Evolutionary conservation across 1,140 invertebrate species (phyloP).

Genomic region (Caenorhabditis tropicalis): DNA sequence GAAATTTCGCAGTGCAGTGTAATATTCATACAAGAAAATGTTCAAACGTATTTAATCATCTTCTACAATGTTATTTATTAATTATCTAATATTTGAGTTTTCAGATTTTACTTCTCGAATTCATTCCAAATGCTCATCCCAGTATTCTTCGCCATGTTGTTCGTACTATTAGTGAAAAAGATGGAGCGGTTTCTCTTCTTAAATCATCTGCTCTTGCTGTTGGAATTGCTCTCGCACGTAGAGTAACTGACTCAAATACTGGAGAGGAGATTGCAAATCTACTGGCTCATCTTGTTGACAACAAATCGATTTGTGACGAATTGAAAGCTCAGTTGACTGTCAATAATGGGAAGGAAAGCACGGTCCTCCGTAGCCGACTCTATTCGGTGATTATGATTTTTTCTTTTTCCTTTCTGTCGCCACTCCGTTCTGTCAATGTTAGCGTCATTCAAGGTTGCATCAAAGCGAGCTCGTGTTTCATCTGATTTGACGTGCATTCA

Average conservation of each 20-base stretch:
- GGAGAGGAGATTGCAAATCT: conserved; percentile 16
- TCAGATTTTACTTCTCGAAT: neutral
- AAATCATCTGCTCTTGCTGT: neutral
- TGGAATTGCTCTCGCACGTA: neutral
- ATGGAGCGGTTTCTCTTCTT: neutral
- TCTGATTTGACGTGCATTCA: neutral
- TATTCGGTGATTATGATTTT: neutral
- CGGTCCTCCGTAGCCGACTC: neutral
- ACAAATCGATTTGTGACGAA: neutral
- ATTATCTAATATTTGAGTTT: neutral
- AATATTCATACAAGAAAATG: no score
- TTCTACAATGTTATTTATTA: no score
- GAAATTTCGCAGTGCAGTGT: no score
- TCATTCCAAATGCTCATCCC: neutral
- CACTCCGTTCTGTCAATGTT: no score
- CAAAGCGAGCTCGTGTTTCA: neutral
- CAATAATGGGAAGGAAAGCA: neutral
- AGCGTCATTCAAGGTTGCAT: neutral
- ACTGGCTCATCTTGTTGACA: neutral
- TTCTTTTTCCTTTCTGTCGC: neutral
- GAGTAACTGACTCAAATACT: neutral
- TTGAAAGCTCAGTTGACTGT: neutral
- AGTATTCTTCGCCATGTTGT: conserved; percentile 7
- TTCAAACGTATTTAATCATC: no score
- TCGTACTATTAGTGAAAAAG: neutral